Evolutionary conservation across 23 tunicate species (phyloP).

Genomic region (Pegea sp.): DNA sequence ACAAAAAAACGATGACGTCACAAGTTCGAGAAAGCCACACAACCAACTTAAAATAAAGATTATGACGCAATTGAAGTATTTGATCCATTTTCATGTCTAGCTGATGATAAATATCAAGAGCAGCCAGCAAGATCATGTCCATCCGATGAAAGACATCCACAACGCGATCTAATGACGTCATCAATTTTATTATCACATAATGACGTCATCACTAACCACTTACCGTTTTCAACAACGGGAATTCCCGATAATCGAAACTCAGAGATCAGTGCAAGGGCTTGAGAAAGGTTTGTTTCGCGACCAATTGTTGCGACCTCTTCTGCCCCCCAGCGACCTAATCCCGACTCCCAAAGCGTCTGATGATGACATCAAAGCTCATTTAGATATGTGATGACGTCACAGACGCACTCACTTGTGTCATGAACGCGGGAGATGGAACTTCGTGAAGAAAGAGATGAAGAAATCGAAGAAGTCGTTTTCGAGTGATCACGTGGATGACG

Average conservation of each 20-base stretch:
- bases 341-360: too few relatives aligned
- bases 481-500: constrained; percentile 51
- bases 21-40: too few relatives aligned
- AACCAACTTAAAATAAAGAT: too few relatives aligned
- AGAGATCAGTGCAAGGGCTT: too few relatives aligned
- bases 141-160: constrained; percentile 60
- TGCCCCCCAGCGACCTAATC: too few relatives aligned
- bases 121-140: constrained; percentile 72
- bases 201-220: neutral
- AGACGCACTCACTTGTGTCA: constrained; percentile 41
- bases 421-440: constrained; percentile 49
- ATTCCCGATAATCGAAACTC: neutral
- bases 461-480: constrained; percentile 56
- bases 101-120: constrained; percentile 42
- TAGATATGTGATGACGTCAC: neutral
- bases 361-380: neutral
- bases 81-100: constrained; percentile 34
- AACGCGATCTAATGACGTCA: constrained; percentile 21
- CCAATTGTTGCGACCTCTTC: too few relatives aligned
- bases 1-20: too few relatives aligned
- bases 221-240: neutral
- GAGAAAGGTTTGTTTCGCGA: too few relatives aligned
- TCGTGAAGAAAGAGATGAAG: constrained; percentile 70
- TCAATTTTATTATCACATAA: neutral
- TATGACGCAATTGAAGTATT: too few relatives aligned